phyloP scores from a whole-genome alignment of 2,797 vertebrate species.

The Scarus forsteni region DNA sequence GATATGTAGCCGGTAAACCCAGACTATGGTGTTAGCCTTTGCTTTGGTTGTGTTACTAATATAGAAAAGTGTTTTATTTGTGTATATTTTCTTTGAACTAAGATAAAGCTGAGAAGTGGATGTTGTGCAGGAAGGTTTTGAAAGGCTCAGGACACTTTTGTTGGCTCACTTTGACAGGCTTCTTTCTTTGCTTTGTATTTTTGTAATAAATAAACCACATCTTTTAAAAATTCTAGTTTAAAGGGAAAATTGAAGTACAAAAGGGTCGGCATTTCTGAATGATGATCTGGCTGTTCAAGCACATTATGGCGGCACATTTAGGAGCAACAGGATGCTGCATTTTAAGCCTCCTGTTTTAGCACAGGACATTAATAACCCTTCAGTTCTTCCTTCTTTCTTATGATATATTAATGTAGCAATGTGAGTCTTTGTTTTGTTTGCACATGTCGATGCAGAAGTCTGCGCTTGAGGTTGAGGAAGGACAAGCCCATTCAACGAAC shows the following conservation, averaged over 20 bases:
- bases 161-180: slow-evolving; percentile 33
- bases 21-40: slow-evolving; percentile 32
- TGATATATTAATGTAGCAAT: slow-evolving; percentile 30
- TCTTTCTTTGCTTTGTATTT: too few relatives aligned
- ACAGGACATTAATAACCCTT: slow-evolving; percentile 17
- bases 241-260: neutral
- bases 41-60: slow-evolving; percentile 54
- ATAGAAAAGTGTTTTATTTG: slow-evolving; percentile 31
- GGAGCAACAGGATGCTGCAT: too few relatives aligned
- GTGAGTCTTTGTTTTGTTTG: slow-evolving; percentile 30
- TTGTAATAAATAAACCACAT: too few relatives aligned
- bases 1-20: slow-evolving; percentile 8
- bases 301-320: too few relatives aligned
- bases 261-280: slow-evolving; percentile 15
- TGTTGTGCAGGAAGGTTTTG: slow-evolving; percentile 25
- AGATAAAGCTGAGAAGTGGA: slow-evolving; percentile 22
- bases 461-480: slow-evolving; percentile 4
- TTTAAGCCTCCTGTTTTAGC: slow-evolving; percentile 17
- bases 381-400: slow-evolving; percentile 28
- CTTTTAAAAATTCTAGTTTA: neutral
- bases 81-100: slow-evolving; percentile 34
- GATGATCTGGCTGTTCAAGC: slow-evolving; percentile 32
- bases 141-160: slow-evolving; percentile 58
- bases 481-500: slow-evolving; percentile 25
- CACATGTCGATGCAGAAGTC: slow-evolving; percentile 21